phyloP scores from a whole-genome alignment of 2,888 invertebrate genomes.

The Adela reaumurella region DNA sequence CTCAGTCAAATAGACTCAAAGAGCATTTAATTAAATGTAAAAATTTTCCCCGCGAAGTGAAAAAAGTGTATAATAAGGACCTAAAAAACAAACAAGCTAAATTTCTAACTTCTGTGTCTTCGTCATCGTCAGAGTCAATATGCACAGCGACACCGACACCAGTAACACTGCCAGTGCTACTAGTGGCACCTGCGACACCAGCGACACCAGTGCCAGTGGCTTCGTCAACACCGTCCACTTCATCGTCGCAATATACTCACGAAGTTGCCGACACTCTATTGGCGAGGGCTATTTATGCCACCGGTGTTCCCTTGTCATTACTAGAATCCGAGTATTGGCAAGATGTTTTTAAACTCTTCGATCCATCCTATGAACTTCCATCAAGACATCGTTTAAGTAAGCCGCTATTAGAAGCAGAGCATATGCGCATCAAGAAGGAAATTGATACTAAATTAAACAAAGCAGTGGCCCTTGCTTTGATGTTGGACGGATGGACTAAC shows the following conservation, averaged over 20 bases:
- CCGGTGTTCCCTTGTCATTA: conserved; percentile 1
- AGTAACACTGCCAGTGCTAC: no score
- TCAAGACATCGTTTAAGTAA: not conserved
- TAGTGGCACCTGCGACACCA: no score
- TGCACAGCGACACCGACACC: not conserved
- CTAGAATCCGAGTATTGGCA: not conserved
- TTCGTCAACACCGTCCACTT: not conserved
- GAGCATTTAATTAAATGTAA: not conserved
- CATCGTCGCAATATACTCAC: not conserved
- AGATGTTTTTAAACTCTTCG: not conserved
- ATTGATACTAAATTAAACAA: not conserved
- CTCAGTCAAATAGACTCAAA: not conserved
- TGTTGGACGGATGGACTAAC: not conserved
- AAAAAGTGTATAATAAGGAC: not conserved
- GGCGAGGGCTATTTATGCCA: conserved; percentile 1
- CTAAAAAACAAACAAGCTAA: not conserved
- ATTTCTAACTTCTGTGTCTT: not conserved
- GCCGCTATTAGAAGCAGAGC: not conserved
- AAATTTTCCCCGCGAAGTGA: not conserved
- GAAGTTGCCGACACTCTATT: conserved; percentile 1
- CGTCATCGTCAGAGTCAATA: not conserved
- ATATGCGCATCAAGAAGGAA: not conserved
- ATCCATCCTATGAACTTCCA: not conserved
- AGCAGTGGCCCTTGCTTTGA: not conserved
- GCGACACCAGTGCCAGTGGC: no score